Base-by-base conservation (phyloP, 2,797 vertebrate species). In the Hephaestus fuliginosus region DNA sequence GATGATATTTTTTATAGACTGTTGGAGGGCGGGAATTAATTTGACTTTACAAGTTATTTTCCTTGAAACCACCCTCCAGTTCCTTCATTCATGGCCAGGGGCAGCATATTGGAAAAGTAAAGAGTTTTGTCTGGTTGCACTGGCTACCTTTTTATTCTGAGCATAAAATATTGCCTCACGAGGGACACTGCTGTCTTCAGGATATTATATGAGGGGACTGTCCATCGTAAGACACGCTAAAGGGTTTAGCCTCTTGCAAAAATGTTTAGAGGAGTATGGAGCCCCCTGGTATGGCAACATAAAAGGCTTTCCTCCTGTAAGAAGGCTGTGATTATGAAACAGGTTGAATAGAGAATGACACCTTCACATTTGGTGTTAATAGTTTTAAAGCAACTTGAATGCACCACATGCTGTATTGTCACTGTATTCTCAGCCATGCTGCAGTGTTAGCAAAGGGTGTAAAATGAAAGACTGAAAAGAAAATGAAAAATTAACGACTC, bases 401-500 rank as follows among this genome's bases (percentile, higher is more conserved):
- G 44, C 43, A 66, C 18, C 62, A 39, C 30, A 17, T 62, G 48
- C 62, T 58, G 20, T 63, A 52, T 63, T 58, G 20, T 61, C 15
- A 18, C 36, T n/a, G 2, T 56, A 28, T 58, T 78, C 63, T 82
- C 65, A 53, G 4, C 22, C 33, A 13, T 57, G 74, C 62, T 82
- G 72, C 76, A 39, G 55, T 20, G 18, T 69, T 53, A 78, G 83
- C 68, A 70, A 73, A 83, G 18, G 48, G 48, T 75, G 28, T 82
- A 44, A 90, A 86, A 89, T 67, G 64, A 87, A 89, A 52, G 77
- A 82, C 44, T 46, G 56, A 85, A 85, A 90, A 74, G 77, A 76
- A 55, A 70, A 91, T 92, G 12, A 90, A 89, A 89, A 75, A 91
- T 92, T 63, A 25, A 91, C 46, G 66, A 81, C 65, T 46, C 41